Evolutionary conservation across 2,113 vertebrate genomes (phyloP), one percentile per base, ranked within the genome.

Genomic region (Tinamus guttatus): DNA sequence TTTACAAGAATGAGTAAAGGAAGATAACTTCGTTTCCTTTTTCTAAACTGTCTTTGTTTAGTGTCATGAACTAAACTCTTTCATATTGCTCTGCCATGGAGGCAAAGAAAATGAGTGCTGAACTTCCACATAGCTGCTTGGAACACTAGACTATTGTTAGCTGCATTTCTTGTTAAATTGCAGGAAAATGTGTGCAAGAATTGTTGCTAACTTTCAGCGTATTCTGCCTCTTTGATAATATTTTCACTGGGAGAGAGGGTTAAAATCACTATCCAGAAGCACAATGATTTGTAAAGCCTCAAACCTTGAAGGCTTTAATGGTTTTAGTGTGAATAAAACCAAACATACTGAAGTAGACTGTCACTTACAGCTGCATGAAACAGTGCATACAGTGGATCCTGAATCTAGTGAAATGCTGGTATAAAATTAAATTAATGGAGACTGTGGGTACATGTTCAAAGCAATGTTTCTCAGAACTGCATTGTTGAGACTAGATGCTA

Each of bases 131-230:
- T 15, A 81, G 81, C 70, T 45, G 59, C 75, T 88, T 54, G 34
- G 67, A 89, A 93, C 89, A 93, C 59, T 88, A 24, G 28, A 51
- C 68, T 78, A 20, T 94, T 96, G 94, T 96, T 78, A 71, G 64
- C 43, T 21, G 65, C 89, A 51, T 52, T 87, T 45, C 54, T 59
- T 77, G 63, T 93, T 82, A 82, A 85, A 89, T 59, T 70, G 63
- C 75, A 77, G 71, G 79, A 85, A 95, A 85, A 94, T 21, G n/a
- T 54, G 49, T 62, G 13, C 22, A 59, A 69, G 74, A 93, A 95
- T 87, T 97, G 79, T 93, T 87, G 18, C 40, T 74, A 54, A 51
- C 52, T 62, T 91, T 81, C 79, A 87, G 45, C 38, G 11, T 90
- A n/a, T 63, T 21, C 34, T 93, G 41, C 59, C 45, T 78, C 45